phyloP scores from a whole-genome alignment of 2,113 vertebrate species.

The Neolamprologus sp. region DNA sequence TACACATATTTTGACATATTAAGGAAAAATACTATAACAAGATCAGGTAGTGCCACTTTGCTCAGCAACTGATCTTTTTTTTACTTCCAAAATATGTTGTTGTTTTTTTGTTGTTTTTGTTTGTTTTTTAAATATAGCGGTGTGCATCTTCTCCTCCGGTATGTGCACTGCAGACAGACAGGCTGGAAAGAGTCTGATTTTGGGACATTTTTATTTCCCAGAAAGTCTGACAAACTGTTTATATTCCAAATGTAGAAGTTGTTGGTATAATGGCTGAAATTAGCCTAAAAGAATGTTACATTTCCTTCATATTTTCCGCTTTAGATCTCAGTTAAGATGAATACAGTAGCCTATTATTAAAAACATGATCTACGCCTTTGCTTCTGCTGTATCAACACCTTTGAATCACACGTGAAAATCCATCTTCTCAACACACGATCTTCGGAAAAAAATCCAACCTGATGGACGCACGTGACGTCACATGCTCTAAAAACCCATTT shows the following conservation, averaged over 20 bases:
- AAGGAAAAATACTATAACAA: accelerated
- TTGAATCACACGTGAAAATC: neutral
- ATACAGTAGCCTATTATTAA: neutral
- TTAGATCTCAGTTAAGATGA: neutral
- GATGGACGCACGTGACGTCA: neutral
- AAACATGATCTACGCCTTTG: neutral
- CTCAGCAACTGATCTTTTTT: neutral
- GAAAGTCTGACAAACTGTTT: neutral
- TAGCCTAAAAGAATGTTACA: neutral
- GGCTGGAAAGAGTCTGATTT: neutral
- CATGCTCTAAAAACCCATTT: slow-evolving; percentile 52
- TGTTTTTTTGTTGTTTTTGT: neutral
- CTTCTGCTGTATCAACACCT: neutral
- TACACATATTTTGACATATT: neutral
- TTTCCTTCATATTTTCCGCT: neutral
- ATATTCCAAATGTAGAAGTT: neutral
- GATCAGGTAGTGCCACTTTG: neutral
- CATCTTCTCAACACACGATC: neutral
- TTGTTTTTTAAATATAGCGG: neutral
- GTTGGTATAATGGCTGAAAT: neutral
- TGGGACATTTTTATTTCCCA: neutral
- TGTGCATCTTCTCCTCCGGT: neutral
- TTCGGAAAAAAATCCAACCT: neutral
- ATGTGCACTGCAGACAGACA: neutral
- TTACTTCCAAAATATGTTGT: neutral